phyloP scores from a whole-genome alignment of 2,888 invertebrate species.

The Melanargia galathea region DNA sequence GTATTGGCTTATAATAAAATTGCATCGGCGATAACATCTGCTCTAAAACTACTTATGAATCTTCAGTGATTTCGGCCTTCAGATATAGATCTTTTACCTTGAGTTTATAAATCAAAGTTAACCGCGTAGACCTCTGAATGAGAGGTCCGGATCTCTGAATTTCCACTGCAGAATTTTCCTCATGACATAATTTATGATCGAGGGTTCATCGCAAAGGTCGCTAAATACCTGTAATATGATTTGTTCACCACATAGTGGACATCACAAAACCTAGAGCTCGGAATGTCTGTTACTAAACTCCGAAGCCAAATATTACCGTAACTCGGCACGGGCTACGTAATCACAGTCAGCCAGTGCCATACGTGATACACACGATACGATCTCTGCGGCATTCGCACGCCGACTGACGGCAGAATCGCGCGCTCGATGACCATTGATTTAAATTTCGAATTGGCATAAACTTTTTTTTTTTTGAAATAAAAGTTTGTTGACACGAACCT shows the following conservation, averaged over 20 bases:
- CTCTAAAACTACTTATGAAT: neutral
- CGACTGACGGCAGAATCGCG: slow-evolving; percentile 58
- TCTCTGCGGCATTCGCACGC: slow-evolving; percentile 62
- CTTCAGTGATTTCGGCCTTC: neutral
- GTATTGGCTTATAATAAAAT: slow-evolving; percentile 12
- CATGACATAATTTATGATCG: too few species aligned
- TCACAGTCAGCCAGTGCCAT: slow-evolving; percentile 45
- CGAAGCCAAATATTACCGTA: slow-evolving; percentile 62
- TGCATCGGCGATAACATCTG: slow-evolving; percentile 7
- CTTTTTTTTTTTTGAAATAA: slow-evolving; percentile 35
- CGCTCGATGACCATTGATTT: slow-evolving; percentile 54
- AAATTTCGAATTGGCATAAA: slow-evolving; percentile 52
- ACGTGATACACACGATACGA: slow-evolving; percentile 47
- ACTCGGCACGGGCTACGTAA: slow-evolving; percentile 53
- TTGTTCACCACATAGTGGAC: too few species aligned
- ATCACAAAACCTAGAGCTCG: slow-evolving; percentile 23
- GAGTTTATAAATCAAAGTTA: neutral
- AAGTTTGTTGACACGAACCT: slow-evolving; percentile 21
- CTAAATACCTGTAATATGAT: too few species aligned
- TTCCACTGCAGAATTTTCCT: too few species aligned
- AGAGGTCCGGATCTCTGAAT: too few species aligned
- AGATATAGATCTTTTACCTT: neutral
- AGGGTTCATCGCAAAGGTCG: too few species aligned
- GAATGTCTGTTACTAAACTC: slow-evolving; percentile 44
- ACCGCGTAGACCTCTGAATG: neutral